Evolutionary conservation across 2,113 vertebrate species (phyloP).

Genomic region (Phoenicopterus ruber): DNA sequence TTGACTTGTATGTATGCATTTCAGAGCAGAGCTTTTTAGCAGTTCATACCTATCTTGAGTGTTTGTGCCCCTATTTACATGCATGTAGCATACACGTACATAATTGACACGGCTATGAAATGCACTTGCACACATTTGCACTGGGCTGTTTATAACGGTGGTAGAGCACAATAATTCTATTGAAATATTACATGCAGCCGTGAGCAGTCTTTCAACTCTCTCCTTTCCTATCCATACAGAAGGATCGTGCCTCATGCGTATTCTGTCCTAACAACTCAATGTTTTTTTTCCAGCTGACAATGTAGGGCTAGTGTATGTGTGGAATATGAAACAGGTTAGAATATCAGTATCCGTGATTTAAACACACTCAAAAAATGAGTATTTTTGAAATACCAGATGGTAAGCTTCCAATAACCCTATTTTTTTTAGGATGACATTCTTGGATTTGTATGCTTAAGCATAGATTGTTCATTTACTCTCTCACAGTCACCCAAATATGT

Average conservation of each 20-base stretch:
- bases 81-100: background rate
- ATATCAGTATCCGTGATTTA: background rate
- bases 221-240: background rate
- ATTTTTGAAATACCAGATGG: background rate
- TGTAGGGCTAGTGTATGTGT: background rate
- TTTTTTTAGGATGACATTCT: background rate
- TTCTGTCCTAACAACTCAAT: background rate
- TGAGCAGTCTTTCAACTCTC: background rate
- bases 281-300: background rate
- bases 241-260: background rate
- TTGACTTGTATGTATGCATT: background rate
- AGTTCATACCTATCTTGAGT: background rate
- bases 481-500: background rate
- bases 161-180: background rate
- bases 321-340: background rate
- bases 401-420: background rate
- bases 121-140: background rate
- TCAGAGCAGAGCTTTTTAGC: background rate
- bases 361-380: background rate
- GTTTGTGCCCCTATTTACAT: background rate
- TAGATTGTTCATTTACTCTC: background rate
- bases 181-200: background rate
- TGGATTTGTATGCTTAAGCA: background rate
- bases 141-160: background rate
- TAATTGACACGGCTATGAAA: background rate